Conservation (phyloP, 2,888 invertebrate species). For the Erebia aethiops region DNA sequence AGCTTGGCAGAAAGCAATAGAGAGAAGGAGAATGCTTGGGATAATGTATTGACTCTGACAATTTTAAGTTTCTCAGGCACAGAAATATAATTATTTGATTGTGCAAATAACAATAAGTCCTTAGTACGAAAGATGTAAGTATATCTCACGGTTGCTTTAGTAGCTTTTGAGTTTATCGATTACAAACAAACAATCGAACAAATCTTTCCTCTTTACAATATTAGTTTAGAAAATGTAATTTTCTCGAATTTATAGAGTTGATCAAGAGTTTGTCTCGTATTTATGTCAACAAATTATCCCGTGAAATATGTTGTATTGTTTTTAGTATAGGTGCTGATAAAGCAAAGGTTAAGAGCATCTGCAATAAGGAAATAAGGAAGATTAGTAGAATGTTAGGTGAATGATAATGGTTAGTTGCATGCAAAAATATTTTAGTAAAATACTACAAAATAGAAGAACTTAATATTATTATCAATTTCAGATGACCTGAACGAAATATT, state of each 20-base stretch:
- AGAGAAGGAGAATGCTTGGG: constrained; percentile 30
- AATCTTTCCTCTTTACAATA: no score
- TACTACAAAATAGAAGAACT: no score
- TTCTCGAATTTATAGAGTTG: background rate
- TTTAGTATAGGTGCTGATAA: constrained; percentile 32
- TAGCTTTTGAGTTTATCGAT: no score
- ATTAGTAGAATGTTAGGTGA: constrained; percentile 12
- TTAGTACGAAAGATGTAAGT: no score
- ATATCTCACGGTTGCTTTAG: no score
- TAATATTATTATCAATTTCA: no score
- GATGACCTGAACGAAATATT: no score
- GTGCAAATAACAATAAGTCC: no score
- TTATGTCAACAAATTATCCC: constrained; percentile 30
- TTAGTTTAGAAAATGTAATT: no score
- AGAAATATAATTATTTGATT: no score
- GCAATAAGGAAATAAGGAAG: constrained; percentile 22
- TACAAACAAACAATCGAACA: no score
- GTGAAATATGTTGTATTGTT: background rate
- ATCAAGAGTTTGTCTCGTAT: background rate
- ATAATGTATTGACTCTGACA: constrained; percentile 29
- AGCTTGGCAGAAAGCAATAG: constrained; percentile 64
- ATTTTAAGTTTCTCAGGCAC: background rate
- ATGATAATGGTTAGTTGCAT: background rate
- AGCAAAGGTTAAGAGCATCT: constrained; percentile 46
- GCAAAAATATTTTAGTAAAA: background rate